These are phyloP conservation scores for Ormyrus pomaceus DNA, from an alignment of 2,888 invertebrate species.

Conservation along the genomic window DNA sequence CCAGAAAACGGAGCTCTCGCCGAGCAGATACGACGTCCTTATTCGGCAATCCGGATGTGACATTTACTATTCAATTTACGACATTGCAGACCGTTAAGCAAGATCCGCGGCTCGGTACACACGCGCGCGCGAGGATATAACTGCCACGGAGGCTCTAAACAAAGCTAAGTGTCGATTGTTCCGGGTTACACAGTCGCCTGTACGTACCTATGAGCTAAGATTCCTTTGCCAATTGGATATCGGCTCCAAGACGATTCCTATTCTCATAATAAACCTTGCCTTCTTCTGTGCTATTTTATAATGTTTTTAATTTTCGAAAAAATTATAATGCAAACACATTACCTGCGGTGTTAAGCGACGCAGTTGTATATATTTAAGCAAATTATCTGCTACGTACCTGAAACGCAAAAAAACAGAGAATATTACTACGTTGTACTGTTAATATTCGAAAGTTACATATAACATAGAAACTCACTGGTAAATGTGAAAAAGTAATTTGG, in stretches of 20 bases:
- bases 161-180: constrained; percentile 36
- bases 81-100: constrained; percentile 69
- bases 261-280: no score
- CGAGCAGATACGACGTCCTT: constrained; percentile 63
- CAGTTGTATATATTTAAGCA: no score
- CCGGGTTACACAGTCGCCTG: no score
- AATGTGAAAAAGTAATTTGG: no score
- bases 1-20: constrained; percentile 28
- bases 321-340: no score
- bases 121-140: constrained; percentile 19
- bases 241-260: not conserved
- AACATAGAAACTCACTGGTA: not conserved
- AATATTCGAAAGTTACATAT: not conserved
- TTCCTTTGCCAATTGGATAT: constrained; percentile 34
- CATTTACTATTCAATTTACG: constrained; percentile 73
- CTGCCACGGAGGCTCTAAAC: constrained; percentile 8
- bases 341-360: no score
- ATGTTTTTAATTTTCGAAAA: no score
- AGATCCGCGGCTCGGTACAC: constrained; percentile 57
- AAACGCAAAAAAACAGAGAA: constrained; percentile 45
- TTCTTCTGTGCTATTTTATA: no score
- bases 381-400: constrained; percentile 49
- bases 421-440: not conserved
- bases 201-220: not conserved
- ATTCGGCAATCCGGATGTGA: constrained; percentile 69